Percentiles rank a stretch among this genome's conserved stretches.
These are phyloP conservation scores for Copidosoma floridanum DNA, from an alignment of 1,140 invertebrate species.

Conservation along the genomic window DNA sequence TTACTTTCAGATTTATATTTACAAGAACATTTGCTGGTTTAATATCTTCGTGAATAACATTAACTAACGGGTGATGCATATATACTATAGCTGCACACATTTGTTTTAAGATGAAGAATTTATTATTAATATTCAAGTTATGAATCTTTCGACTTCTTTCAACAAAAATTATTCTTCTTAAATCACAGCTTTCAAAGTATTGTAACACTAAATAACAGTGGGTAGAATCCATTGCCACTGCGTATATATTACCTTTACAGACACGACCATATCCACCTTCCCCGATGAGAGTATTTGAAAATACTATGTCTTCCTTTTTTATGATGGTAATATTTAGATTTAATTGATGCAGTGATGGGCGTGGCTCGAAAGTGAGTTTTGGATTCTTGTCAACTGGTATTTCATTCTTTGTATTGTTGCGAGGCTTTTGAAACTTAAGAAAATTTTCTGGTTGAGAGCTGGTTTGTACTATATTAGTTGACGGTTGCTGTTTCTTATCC, in stretches of 20 bases:
- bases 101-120: neutral
- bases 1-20: neutral
- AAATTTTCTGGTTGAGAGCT: too few species aligned
- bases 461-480: too few species aligned
- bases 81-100: conserved; percentile 6
- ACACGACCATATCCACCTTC: too few species aligned
- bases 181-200: conserved; percentile 3
- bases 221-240: neutral
- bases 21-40: conserved; percentile 14
- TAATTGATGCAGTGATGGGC: too few species aligned
- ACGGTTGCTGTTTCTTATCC: too few species aligned
- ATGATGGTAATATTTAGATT: too few species aligned
- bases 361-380: too few species aligned
- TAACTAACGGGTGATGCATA: neutral
- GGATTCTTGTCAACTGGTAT: too few species aligned
- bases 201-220: conserved; percentile 6
- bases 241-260: conserved; percentile 6
- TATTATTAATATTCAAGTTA: neutral
- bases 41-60: conserved; percentile 11
- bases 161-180: neutral
- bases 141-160: neutral
- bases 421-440: too few species aligned
- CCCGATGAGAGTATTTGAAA: too few species aligned
- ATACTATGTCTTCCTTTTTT: too few species aligned
- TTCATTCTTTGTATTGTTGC: too few species aligned